Conservation (phyloP, 2,797 vertebrate genomes). For the Pantherophis vulpinus region DNA sequence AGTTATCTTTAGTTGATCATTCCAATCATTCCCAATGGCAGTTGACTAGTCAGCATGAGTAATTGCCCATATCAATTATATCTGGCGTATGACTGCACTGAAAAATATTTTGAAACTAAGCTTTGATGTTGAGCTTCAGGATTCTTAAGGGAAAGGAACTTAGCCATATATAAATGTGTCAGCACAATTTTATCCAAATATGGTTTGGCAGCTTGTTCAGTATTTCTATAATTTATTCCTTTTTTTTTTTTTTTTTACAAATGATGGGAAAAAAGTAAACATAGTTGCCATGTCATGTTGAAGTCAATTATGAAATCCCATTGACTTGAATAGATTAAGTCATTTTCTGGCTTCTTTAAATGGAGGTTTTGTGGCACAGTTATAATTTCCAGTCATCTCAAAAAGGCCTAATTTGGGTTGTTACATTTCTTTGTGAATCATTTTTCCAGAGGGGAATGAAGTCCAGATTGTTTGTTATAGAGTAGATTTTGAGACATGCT, state of each 20-base stretch:
- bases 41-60: no score
- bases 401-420: constrained; percentile 36
- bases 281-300: neutral
- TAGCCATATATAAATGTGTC: neutral
- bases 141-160: neutral
- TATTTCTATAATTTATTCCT: neutral
- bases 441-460: neutral
- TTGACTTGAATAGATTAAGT: neutral
- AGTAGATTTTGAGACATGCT: constrained; percentile 36
- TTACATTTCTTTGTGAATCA: constrained; percentile 28
- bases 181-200: neutral
- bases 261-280: neutral
- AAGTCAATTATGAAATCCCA: neutral
- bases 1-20: neutral
- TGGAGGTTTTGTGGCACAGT: neutral
- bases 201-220: neutral
- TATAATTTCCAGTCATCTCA: constrained; percentile 25
- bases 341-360: constrained; percentile 28
- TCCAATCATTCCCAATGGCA: neutral
- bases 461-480: constrained; percentile 40
- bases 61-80: neutral
- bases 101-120: neutral
- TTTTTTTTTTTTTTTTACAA: neutral
- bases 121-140: neutral
- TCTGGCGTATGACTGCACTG: neutral